Conservation (phyloP, 2,113 vertebrate genomes). For the Ascaphus truei region DNA sequence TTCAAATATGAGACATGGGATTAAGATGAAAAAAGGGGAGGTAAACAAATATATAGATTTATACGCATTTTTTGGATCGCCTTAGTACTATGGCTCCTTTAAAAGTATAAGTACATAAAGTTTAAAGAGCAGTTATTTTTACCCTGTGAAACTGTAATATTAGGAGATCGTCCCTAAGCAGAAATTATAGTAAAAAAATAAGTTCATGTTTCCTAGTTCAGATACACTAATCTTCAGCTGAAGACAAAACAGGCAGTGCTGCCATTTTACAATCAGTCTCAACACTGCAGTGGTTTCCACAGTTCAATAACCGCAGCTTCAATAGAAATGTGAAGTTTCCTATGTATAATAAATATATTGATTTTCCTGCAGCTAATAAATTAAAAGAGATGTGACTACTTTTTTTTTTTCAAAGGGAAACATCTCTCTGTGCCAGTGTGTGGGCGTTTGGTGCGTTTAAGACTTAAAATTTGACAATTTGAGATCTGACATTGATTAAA, state of each 20-base stretch:
- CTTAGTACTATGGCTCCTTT: no score
- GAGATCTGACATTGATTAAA: not conserved
- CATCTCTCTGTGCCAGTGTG: not conserved
- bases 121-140: no score
- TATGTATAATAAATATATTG: slow-evolving; percentile 36
- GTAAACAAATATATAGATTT: no score
- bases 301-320: slow-evolving; percentile 36
- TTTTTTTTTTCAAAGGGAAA: not conserved
- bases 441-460: not conserved
- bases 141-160: not conserved
- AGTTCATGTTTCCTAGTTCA: slow-evolving; percentile 8
- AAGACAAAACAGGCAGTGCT: slow-evolving; percentile 29
- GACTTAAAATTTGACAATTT: not conserved
- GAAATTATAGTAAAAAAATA: slow-evolving; percentile 1
- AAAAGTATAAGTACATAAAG: no score
- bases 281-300: slow-evolving; percentile 34
- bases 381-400: slow-evolving; percentile 29
- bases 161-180: not conserved
- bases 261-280: slow-evolving; percentile 29
- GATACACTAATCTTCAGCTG: slow-evolving; percentile 25
- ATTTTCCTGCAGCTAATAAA: slow-evolving; percentile 33
- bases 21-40: no score
- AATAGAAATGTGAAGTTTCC: slow-evolving; percentile 39
- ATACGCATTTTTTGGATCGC: no score
- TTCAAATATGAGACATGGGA: no score